phyloP scores from a whole-genome alignment of 2,797 vertebrate genomes.

The Chrysolophus pictus region DNA sequence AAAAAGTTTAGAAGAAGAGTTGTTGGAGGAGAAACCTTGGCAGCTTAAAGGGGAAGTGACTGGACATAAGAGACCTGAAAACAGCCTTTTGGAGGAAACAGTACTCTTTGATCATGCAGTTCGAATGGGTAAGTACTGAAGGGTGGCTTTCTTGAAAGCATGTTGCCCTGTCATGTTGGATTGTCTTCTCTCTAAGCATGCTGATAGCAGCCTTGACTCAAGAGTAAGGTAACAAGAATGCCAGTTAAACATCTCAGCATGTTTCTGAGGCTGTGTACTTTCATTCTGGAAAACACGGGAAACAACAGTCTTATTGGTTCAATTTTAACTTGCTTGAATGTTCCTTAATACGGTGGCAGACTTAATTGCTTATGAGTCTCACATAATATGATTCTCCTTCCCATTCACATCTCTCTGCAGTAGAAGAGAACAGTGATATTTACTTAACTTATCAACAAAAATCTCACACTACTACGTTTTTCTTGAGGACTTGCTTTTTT shows the following conservation, averaged over 20 bases:
- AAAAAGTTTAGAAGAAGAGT: conserved; percentile 85
- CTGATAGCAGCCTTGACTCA: background rate
- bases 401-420: background rate
- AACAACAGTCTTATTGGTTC: background rate
- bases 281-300: background rate
- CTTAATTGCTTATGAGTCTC: background rate
- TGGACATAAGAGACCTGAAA: conserved; percentile 91
- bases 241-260: background rate
- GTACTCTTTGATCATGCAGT: conserved; percentile 91
- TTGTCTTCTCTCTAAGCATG: background rate
- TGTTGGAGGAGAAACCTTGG: conserved; percentile 92
- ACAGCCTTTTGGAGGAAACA: conserved; percentile 94
- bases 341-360: background rate
- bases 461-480: background rate
- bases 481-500: background rate
- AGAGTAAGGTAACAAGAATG: background rate
- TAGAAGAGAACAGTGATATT: background rate
- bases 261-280: background rate
- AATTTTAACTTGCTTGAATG: background rate
- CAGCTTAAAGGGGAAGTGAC: conserved; percentile 93
- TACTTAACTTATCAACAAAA: background rate
- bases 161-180: rapidly evolving
- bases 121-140: conserved; percentile 82
- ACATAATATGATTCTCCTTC: background rate
- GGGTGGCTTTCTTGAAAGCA: rapidly evolving